Percentiles rank a stretch among this genome's conserved stretches.
These are phyloP conservation scores for Spea hammondii DNA, from an alignment of 2,797 vertebrate species.

Conservation along the genomic window DNA sequence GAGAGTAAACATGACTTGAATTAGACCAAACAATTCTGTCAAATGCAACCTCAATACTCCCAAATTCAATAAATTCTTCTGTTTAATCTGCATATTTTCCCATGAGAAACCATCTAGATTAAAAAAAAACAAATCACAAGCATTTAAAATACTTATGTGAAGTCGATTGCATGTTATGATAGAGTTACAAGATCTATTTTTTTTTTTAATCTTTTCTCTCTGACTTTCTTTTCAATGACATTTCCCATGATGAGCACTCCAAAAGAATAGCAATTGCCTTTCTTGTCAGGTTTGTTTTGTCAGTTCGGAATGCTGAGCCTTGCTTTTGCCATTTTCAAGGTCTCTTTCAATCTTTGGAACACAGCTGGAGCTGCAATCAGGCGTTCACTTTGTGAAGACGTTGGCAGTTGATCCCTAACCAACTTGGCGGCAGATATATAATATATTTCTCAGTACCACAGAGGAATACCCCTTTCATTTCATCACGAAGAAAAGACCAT, in stretches of 20 bases:
- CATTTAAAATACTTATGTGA: constrained; percentile 35
- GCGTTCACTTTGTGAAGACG: constrained; percentile 66
- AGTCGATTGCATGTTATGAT: constrained; percentile 37
- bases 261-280: constrained; percentile 63
- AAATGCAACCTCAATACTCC: neutral
- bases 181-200: constrained; percentile 56
- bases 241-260: constrained; percentile 58
- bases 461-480: constrained; percentile 65
- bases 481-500: constrained; percentile 57
- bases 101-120: constrained; percentile 49
- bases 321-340: constrained; percentile 70
- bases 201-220: constrained; percentile 55
- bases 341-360: constrained; percentile 70
- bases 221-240: constrained; percentile 58
- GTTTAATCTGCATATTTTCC: constrained; percentile 27
- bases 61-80: neutral
- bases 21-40: neutral
- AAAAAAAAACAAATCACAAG: constrained; percentile 26
- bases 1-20: neutral
- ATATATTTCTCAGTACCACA: constrained; percentile 61
- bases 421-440: constrained; percentile 60
- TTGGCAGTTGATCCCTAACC: constrained; percentile 64
- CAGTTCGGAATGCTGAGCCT: constrained; percentile 65
- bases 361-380: constrained; percentile 69
- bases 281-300: constrained; percentile 67